Evolutionary conservation across 2,888 invertebrate species (phyloP), one percentile per base, ranked within the genome.

Genomic region (Baccha elongata): DNA sequence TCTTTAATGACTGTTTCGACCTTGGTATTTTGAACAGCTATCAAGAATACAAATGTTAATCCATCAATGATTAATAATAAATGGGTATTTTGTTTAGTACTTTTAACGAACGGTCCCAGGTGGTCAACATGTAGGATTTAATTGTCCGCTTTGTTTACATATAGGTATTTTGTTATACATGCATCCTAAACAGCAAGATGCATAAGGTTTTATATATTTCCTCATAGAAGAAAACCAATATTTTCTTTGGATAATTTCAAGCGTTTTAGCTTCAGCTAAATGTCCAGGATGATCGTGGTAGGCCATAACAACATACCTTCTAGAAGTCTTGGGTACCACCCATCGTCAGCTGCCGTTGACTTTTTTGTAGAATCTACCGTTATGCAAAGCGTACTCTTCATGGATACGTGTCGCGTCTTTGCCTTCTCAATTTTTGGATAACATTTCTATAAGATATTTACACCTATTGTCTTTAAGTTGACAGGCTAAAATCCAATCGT

Each of bases 401-500:
- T n/a, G n/a, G n/a, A n/a, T n/a, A n/a, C n/a, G n/a, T n/a, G n/a
- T n/a, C n/a, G n/a, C n/a, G n/a, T n/a, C n/a, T n/a, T n/a, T n/a
- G n/a, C n/a, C n/a, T n/a, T n/a, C n/a, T n/a, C n/a, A n/a, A n/a
- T n/a, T n/a, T n/a, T n/a, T n/a, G n/a, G n/a, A n/a, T n/a, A n/a
- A n/a, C n/a, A n/a, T n/a, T n/a, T n/a, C n/a, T n/a, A n/a, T n/a
- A n/a, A n/a, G n/a, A n/a, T n/a, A n/a, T n/a, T n/a, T n/a, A n/a
- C n/a, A n/a, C n/a, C n/a, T 44, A n/a, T n/a, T n/a, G n/a, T n/a
- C n/a, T n/a, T n/a, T n/a, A n/a, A n/a, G n/a, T n/a, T n/a, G n/a
- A n/a, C 19, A 19, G 44, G 44, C 44, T 44, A 44, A 17, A 44
- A 44, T 11, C 44, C 44, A 44, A 7, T 44, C 44, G 10, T 44